Percentiles rank a stretch among this genome's conserved stretches.
These are phyloP conservation scores for Andrena chrysosceles DNA, from an alignment of 2,888 invertebrate species.

Conservation along the genomic window DNA sequence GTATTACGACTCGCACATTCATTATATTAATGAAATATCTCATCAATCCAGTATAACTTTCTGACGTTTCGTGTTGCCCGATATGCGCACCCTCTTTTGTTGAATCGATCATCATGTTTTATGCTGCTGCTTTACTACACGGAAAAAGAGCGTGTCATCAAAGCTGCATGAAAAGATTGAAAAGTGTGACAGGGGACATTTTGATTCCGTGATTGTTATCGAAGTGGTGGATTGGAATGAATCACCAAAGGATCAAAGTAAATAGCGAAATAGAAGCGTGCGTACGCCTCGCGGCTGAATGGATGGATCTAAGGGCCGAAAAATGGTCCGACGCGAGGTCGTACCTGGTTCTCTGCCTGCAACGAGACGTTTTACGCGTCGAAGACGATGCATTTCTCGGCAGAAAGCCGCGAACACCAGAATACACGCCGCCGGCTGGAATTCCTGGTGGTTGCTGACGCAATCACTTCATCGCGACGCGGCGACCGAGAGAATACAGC, in stretches of 20 bases:
- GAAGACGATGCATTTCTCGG: not conserved
- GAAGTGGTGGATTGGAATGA: too few relatives aligned
- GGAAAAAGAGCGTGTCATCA: not conserved
- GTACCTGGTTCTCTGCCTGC: too few relatives aligned
- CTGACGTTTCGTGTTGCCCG: not conserved
- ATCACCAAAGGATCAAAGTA: not conserved
- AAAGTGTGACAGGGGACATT: not conserved
- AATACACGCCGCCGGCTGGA: not conserved
- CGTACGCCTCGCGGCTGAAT: not conserved
- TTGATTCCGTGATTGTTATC: not conserved
- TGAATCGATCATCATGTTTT: not conserved
- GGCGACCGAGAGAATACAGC: constrained; percentile 35
- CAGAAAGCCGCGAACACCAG: not conserved
- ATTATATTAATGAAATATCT: constrained; percentile 8
- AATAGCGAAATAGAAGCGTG: not conserved
- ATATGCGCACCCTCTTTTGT: not conserved
- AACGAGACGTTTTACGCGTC: not conserved
- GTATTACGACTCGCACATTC: constrained; percentile 28
- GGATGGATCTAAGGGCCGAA: too few relatives aligned
- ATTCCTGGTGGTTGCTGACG: constrained; percentile 20
- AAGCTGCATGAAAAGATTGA: not conserved
- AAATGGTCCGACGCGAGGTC: not conserved
- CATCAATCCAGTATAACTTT: not conserved
- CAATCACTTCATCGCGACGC: constrained; percentile 22
- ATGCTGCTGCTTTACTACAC: not conserved